phyloP scores from a whole-genome alignment of 2,113 vertebrate species.

The Rhizomys pruinosus region DNA sequence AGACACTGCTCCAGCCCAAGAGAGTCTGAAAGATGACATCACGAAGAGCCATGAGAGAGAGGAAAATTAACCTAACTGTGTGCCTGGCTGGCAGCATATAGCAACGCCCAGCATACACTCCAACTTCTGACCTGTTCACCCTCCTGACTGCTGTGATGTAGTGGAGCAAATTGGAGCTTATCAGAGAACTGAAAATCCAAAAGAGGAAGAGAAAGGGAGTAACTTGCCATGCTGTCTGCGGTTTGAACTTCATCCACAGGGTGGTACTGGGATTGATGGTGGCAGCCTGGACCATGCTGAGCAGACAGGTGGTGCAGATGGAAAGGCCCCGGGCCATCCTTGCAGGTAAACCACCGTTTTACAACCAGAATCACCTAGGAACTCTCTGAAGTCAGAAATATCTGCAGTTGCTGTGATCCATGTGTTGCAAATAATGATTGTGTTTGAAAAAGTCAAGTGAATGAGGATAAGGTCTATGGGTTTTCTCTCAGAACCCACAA shows the following conservation, averaged over 20 bases:
- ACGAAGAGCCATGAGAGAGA: not conserved
- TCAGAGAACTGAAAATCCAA: not conserved
- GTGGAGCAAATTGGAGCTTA: constrained; percentile 37
- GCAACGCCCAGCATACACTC: not conserved
- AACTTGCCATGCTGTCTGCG: not conserved
- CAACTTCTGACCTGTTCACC: not conserved
- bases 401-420: fast-evolving
- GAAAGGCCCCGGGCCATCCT: not conserved
- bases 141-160: not conserved
- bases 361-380: not conserved
- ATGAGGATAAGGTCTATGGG: not conserved
- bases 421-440: not conserved
- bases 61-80: not conserved
- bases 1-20: not conserved
- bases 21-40: constrained; percentile 23
- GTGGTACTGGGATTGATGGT: not conserved
- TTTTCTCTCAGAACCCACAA: not conserved
- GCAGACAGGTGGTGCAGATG: constrained; percentile 20
- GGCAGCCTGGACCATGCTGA: not conserved
- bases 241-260: not conserved
- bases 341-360: not conserved
- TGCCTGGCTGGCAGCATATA: not conserved
- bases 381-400: not conserved
- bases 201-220: not conserved
- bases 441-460: constrained; percentile 14